Evolutionary conservation across 2,113 vertebrate genomes (phyloP).

Genomic region (Trichomycterus rosablanca): DNA sequence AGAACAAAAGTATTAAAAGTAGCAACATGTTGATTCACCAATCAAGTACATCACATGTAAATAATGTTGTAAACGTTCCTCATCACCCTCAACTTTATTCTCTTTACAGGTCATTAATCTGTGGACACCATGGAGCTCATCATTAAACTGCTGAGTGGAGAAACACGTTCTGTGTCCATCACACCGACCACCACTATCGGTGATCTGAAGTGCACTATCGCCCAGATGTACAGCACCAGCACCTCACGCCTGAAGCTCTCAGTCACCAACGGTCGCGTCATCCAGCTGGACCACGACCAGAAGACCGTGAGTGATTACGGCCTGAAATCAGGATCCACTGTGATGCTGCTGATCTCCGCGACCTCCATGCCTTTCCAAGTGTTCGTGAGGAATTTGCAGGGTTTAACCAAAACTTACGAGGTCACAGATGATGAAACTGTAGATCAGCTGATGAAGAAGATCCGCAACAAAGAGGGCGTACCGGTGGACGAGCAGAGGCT

Average conservation of each 20-base stretch:
- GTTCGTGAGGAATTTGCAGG: conserved; percentile 54
- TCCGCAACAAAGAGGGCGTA: conserved; percentile 40
- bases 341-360: conserved; percentile 53
- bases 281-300: conserved; percentile 33
- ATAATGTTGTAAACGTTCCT: neutral
- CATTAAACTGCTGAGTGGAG: conserved; percentile 32
- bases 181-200: conserved; percentile 49
- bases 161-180: conserved; percentile 40
- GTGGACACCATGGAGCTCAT: conserved; percentile 45
- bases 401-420: conserved; percentile 37
- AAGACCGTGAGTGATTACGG: conserved; percentile 32
- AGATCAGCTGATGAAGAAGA: conserved; percentile 41
- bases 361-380: conserved; percentile 48
- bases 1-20: neutral
- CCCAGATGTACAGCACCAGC: accelerated
- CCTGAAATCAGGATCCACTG: conserved; percentile 39
- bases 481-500: conserved; percentile 56
- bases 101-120: neutral
- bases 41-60: neutral
- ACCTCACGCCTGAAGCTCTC: conserved; percentile 37
- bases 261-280: conserved; percentile 34
- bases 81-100: neutral
- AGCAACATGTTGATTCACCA: neutral
- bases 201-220: conserved; percentile 39
- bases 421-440: conserved; percentile 47